A percentile compares a stretch with the other conserved stretches of the same genome.
Conservation (phyloP, 2,888 invertebrate species). For the Salpingus planirostris region DNA sequence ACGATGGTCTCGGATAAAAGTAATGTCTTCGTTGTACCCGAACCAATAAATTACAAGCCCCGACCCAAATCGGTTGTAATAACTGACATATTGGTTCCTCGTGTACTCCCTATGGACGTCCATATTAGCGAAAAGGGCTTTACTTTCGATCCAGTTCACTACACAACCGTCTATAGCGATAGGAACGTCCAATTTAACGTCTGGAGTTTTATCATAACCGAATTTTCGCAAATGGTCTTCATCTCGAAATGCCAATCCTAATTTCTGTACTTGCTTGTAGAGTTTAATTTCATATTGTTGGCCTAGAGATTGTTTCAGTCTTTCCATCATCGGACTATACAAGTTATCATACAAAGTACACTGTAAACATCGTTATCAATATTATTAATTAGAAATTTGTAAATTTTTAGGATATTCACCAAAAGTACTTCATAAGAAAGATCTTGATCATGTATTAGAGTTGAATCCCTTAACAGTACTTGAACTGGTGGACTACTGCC, state of each 20-base stretch:
- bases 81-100: conserved; percentile 77
- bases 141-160: conserved; percentile 94
- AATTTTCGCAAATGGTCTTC: conserved; percentile 70
- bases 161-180: conserved; percentile 77
- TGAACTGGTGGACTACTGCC: conserved; percentile 21
- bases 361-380: too few species aligned
- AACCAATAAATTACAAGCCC: conserved; percentile 96
- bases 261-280: conserved; percentile 50
- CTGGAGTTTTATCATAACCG: conserved; percentile 94
- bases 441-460: conserved; percentile 60
- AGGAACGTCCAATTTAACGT: conserved; percentile 83
- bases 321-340: conserved; percentile 74
- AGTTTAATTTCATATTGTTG: conserved; percentile 77
- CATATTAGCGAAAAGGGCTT: conserved; percentile 87
- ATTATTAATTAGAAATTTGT: conserved; percentile 5
- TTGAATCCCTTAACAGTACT: conserved; percentile 57
- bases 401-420: conserved; percentile 42
- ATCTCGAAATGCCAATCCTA: conserved; percentile 57
- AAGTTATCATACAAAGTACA: conserved; percentile 74
- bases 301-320: conserved; percentile 67
- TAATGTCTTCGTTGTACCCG: too few species aligned
- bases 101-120: conserved; percentile 73
- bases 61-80: conserved; percentile 88
- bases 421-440: conserved; percentile 67
- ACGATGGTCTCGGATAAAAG: too few species aligned